Percentiles rank a stretch among this genome's conserved stretches.
phyloP scores from a whole-genome alignment of 2,888 invertebrate species.

The Bursaphelenchus okinawaensis region DNA sequence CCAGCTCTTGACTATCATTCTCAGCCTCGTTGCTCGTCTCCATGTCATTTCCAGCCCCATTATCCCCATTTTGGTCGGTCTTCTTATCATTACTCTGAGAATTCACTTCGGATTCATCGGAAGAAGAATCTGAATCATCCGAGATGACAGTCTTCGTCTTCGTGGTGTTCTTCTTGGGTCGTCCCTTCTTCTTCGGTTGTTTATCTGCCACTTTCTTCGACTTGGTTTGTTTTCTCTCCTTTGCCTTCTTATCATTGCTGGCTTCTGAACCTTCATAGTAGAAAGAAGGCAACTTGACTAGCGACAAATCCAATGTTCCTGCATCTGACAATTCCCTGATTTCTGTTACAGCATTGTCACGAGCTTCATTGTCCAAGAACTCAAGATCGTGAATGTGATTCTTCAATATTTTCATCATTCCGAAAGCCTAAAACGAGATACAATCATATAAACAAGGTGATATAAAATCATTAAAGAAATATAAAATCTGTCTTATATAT shows the following conservation, averaged over 20 bases:
- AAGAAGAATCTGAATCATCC: not conserved
- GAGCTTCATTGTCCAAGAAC: slow-evolving; percentile 26
- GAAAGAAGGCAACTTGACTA: not conserved
- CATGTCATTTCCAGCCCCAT: not conserved
- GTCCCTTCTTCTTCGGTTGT: not conserved
- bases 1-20: not conserved
- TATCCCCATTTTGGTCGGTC: not conserved
- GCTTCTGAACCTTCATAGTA: too few relatives aligned
- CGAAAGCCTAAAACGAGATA: slow-evolving; percentile 31
- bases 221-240: not conserved
- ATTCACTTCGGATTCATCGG: not conserved
- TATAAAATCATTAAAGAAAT: not conserved
- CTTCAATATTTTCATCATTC: slow-evolving; percentile 39
- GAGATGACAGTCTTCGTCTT: not conserved
- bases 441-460: not conserved
- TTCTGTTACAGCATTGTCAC: slow-evolving; percentile 7
- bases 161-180: not conserved
- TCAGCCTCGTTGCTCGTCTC: not conserved
- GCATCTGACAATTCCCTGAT: slow-evolving; percentile 4
- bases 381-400: slow-evolving; percentile 37
- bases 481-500: too few relatives aligned
- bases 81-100: too few relatives aligned
- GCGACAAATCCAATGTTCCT: not conserved
- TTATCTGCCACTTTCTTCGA: not conserved
- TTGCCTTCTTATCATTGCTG: not conserved